Conservation (phyloP, 2,113 vertebrate species). For the Nymphicus hollandicus region DNA sequence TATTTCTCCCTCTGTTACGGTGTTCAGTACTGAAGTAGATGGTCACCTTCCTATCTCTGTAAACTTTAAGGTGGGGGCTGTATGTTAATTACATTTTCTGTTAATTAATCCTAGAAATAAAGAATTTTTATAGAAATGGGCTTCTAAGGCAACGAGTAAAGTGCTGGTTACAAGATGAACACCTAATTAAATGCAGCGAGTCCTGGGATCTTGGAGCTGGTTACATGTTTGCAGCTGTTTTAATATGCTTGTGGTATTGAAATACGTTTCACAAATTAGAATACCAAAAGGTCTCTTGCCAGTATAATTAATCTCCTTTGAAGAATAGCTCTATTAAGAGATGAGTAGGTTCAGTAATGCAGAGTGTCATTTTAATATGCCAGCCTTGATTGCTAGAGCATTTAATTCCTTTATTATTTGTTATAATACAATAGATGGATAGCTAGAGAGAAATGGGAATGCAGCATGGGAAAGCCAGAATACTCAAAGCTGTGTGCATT, state of each 20-base stretch:
- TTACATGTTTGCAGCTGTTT: conserved; percentile 41
- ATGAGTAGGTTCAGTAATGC: conserved; percentile 38
- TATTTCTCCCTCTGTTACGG: not conserved
- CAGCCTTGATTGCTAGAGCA: conserved; percentile 27
- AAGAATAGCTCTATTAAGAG: conserved; percentile 47
- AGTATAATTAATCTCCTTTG: conserved; percentile 50
- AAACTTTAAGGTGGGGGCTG: not conserved
- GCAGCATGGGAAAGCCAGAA: not conserved
- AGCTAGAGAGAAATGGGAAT: not conserved
- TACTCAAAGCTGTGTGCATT: not conserved
- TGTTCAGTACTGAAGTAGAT: not conserved
- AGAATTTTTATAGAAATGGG: not conserved
- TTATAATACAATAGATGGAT: not conserved
- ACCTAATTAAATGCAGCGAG: conserved; percentile 26
- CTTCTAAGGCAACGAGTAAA: conserved; percentile 26
- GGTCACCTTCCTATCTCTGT: not conserved
- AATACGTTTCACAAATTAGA: conserved; percentile 25
- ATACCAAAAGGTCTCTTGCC: conserved; percentile 47
- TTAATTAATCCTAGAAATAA: conserved; percentile 25
- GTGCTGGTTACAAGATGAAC: conserved; percentile 21
- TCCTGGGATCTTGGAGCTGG: conserved; percentile 7
- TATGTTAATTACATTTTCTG: not conserved
- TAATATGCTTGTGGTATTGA: conserved; percentile 42
- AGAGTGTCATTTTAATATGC: conserved; percentile 39
- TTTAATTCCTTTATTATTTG: conserved; percentile 45